Conservation (phyloP, 2,113 vertebrate species). For the Talpa occidentalis region DNA sequence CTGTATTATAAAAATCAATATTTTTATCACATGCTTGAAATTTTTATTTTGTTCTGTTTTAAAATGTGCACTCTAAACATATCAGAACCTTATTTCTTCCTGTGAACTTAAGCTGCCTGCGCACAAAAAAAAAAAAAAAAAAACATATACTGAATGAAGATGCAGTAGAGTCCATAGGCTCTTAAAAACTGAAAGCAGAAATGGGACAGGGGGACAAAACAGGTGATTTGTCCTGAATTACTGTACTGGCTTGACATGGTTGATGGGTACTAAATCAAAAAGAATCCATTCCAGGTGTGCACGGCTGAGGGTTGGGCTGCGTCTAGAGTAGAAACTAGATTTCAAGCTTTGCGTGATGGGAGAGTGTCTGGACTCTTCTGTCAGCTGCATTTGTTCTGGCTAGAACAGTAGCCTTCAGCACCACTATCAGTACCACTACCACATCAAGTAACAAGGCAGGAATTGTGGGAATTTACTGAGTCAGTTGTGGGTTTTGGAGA, state of each 20-base stretch:
- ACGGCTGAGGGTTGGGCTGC: slow-evolving; percentile 50
- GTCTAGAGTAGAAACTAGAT: slow-evolving; percentile 52
- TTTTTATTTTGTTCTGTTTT: slow-evolving; percentile 83
- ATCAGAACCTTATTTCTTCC: slow-evolving; percentile 88
- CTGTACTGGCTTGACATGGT: slow-evolving; percentile 45
- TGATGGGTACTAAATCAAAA: slow-evolving; percentile 50
- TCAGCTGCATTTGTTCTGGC: not conserved
- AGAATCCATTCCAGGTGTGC: slow-evolving; percentile 76
- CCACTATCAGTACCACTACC: not conserved
- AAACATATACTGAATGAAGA: slow-evolving; percentile 74
- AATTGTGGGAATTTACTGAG: slow-evolving; percentile 1
- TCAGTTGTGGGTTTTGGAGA: not conserved
- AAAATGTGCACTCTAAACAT: slow-evolving; percentile 89
- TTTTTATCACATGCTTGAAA: slow-evolving; percentile 90
- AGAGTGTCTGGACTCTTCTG: not conserved
- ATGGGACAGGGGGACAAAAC: slow-evolving; percentile 54
- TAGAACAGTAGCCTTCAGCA: slow-evolving; percentile 34
- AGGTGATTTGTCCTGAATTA: slow-evolving; percentile 59
- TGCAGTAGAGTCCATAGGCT: slow-evolving; percentile 77
- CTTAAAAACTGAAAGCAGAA: slow-evolving; percentile 68
- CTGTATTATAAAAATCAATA: slow-evolving; percentile 90
- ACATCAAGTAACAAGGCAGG: not conserved
- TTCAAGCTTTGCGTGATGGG: slow-evolving; percentile 38
- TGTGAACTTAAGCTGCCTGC: slow-evolving; percentile 90
- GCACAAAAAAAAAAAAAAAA: slow-evolving; percentile 88